phyloP scores from a whole-genome alignment of 2,113 vertebrate genomes.

The Morphnarchus princeps region DNA sequence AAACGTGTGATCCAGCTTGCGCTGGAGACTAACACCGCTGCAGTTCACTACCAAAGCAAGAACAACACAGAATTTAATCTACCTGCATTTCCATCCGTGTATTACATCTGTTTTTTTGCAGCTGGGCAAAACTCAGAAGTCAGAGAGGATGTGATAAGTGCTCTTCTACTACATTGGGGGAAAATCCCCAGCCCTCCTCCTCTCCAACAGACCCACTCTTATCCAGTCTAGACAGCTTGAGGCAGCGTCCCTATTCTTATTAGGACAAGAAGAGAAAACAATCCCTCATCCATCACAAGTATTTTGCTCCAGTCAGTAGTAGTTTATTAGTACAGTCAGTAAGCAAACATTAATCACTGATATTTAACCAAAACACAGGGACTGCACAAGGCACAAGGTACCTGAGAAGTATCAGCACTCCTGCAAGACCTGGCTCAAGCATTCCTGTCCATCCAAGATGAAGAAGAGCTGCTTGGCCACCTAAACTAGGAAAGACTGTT shows the following conservation, averaged over 20 bases:
- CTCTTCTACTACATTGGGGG: neutral
- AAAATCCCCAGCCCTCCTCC: neutral
- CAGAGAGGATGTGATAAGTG: neutral
- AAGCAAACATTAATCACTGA: neutral
- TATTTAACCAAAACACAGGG: neutral
- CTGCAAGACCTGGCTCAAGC: neutral
- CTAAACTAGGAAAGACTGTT: neutral
- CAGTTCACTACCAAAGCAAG: neutral
- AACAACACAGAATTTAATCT: neutral
- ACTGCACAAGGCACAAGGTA: neutral
- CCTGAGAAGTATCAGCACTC: neutral
- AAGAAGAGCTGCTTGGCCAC: neutral
- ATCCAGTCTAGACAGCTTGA: neutral
- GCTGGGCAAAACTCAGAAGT: neutral
- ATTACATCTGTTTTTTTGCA: neutral
- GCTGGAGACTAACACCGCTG: fast-evolving
- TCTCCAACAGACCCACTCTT: neutral
- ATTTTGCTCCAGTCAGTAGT: neutral
- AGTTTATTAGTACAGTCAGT: neutral
- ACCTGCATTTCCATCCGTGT: neutral
- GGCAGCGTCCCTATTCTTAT: neutral
- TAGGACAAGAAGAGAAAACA: neutral
- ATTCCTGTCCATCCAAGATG: fast-evolving
- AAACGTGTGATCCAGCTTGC: fast-evolving
- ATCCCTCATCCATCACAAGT: neutral